Evolutionary conservation across 2,113 vertebrate genomes (phyloP).

Genomic region (Megaceryle torquata): DNA sequence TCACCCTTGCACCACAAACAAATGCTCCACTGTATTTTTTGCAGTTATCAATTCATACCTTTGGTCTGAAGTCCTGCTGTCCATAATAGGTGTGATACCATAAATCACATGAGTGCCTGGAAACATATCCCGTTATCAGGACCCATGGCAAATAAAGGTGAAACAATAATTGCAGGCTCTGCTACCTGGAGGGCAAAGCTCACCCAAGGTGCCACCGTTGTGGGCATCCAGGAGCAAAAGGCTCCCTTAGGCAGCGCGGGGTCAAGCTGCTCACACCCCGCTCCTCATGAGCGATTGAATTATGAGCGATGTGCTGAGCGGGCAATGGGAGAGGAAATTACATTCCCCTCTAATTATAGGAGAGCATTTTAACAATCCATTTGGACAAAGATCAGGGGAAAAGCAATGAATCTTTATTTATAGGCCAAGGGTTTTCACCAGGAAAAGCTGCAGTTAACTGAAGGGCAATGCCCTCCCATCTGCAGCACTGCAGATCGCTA

Average conservation of each 20-base stretch:
- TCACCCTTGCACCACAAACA: neutral
- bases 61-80: neutral
- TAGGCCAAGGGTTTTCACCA: neutral
- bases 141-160: neutral
- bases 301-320: neutral
- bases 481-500: neutral
- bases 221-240: neutral
- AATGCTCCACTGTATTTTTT: neutral
- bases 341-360: neutral
- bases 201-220: fast-evolving
- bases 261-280: fast-evolving
- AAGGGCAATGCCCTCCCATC: neutral
- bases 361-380: neutral
- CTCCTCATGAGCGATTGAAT: neutral
- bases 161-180: neutral
- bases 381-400: neutral
- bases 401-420: neutral
- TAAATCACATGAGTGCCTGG: neutral
- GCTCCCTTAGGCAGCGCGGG: neutral
- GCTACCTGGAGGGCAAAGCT: neutral
- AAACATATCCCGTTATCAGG: neutral
- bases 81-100: neutral
- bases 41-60: neutral
- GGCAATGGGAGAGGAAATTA: neutral
- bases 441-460: neutral